These are phyloP conservation scores for Cirrhinus mrigala DNA, from an alignment of 2,797 vertebrate species.

Conservation along the genomic window DNA sequence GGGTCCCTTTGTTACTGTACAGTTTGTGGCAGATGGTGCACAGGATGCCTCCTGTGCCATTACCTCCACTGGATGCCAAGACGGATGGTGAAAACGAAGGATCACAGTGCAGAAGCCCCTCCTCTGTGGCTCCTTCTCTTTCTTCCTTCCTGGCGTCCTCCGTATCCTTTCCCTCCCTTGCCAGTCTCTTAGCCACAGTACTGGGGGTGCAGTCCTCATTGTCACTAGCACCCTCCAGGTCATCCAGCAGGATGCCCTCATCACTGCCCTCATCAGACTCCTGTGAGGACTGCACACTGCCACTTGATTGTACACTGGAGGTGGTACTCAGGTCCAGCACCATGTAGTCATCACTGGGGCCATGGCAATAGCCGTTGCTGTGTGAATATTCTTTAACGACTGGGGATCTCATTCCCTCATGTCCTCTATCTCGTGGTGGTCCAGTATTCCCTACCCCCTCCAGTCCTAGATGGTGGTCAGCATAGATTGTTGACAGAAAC, in stretches of 20 bases:
- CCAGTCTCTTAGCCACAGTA: conserved; percentile 73
- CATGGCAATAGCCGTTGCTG: conserved; percentile 87
- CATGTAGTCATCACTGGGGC: conserved; percentile 90
- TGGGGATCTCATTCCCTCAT: conserved; percentile 85
- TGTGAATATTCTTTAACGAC: conserved; percentile 86
- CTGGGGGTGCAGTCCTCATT: conserved; percentile 88
- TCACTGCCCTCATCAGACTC: conserved; percentile 97
- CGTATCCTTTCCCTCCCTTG: conserved; percentile 64
- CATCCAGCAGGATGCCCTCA: conserved; percentile 95
- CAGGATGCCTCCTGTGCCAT: conserved; percentile 89
- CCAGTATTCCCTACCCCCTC: conserved; percentile 88
- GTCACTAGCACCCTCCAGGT: conserved; percentile 91
- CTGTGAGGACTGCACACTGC: conserved; percentile 94
- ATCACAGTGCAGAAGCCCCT: conserved; percentile 58
- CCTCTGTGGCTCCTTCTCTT: conserved; percentile 51
- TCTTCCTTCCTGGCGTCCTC: conserved; percentile 64
- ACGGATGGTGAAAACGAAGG: conserved; percentile 83
- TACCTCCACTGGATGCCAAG: conserved; percentile 83
- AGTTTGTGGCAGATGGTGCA: conserved; percentile 99
- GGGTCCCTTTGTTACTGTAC: conserved; percentile 99
- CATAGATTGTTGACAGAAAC: conserved; percentile 92
- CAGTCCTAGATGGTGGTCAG: conserved; percentile 90
- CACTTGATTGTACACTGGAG: conserved; percentile 94
- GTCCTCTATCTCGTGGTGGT: conserved; percentile 82
- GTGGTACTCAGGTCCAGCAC: conserved; percentile 97